Conservation (phyloP, 2,113 vertebrate species). For the Lanius collurio region DNA sequence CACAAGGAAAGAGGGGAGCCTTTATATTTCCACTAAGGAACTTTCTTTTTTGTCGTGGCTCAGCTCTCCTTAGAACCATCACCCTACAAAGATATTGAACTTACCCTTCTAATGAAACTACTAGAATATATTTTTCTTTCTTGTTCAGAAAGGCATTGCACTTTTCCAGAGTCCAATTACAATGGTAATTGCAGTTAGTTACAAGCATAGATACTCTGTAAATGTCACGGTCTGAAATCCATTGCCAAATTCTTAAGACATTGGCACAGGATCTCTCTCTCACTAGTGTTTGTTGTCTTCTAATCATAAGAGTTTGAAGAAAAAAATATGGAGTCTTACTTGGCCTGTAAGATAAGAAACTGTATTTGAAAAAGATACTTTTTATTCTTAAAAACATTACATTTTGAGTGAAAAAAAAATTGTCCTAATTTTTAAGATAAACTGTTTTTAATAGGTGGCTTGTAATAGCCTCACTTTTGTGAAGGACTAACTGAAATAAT, state of each 20-base stretch:
- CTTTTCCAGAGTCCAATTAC: neutral
- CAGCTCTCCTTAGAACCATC: neutral
- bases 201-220: neutral
- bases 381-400: neutral
- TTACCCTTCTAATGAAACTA: neutral
- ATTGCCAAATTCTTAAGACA: neutral
- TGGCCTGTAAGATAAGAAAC: neutral
- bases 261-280: neutral
- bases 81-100: neutral
- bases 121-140: neutral
- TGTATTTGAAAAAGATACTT: neutral
- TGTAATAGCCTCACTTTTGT: neutral
- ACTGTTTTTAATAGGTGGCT: neutral
- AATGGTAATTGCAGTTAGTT: neutral
- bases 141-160: neutral
- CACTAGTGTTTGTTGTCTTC: neutral
- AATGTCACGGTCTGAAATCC: neutral
- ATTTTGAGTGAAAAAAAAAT: neutral
- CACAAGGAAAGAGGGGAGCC: neutral
- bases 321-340: neutral
- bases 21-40: neutral
- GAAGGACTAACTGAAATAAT: neutral
- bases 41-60: neutral
- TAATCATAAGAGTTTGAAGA: neutral
- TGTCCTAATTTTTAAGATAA: neutral